These are phyloP conservation scores for Triplophysa tibetana DNA, from an alignment of 2,113 vertebrate genomes.

Conservation along the genomic window DNA sequence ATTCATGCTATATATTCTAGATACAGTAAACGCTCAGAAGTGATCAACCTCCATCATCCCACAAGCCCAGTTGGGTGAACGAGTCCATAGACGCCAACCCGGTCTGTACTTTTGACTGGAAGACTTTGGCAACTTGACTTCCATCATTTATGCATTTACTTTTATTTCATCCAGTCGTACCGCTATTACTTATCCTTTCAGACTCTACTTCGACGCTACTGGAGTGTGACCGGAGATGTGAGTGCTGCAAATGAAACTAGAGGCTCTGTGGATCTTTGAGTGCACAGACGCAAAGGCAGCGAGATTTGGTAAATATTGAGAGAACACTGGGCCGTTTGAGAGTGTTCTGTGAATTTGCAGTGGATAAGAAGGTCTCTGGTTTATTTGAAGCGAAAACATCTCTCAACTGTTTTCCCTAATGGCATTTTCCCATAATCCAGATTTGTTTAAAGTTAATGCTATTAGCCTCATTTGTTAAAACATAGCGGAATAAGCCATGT, in stretches of 20 bases:
- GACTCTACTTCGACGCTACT: constrained; percentile 33
- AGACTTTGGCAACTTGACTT: not conserved
- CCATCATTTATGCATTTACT: constrained; percentile 25
- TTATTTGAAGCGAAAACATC: constrained; percentile 1
- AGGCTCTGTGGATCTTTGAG: constrained; percentile 11
- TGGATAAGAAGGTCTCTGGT: not conserved
- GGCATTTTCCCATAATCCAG: too few relatives aligned
- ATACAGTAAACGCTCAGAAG: constrained; percentile 7
- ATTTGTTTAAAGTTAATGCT: not conserved
- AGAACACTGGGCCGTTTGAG: not conserved
- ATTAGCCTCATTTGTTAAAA: not conserved
- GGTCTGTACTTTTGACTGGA: constrained; percentile 15
- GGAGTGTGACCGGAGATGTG: constrained; percentile 36
- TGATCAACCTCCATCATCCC: constrained; percentile 7
- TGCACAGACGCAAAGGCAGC: not conserved
- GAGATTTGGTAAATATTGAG: constrained; percentile 26
- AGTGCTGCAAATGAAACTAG: constrained; percentile 28
- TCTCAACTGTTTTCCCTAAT: not conserved
- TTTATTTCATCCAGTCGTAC: constrained; percentile 10
- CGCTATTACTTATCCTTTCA: constrained; percentile 40
- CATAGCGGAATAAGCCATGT: not conserved
- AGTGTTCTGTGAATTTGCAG: not conserved
- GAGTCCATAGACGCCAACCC: not conserved
- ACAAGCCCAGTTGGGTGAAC: not conserved
- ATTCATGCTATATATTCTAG: constrained; percentile 10